Evolutionary conservation across 2,797 vertebrate species (phyloP).

Genomic region (Gastrophryne carolinensis): DNA sequence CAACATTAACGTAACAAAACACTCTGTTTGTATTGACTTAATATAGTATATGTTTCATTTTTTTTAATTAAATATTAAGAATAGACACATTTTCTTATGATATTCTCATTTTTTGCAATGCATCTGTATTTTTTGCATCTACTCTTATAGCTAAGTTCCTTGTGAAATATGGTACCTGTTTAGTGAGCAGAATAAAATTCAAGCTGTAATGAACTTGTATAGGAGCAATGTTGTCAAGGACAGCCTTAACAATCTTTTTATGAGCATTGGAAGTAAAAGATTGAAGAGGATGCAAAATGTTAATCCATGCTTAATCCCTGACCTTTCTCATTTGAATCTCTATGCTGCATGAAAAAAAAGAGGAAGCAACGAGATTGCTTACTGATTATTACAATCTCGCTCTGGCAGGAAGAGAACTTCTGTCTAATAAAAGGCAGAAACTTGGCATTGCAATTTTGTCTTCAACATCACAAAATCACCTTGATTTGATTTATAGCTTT

Average conservation of each 20-base stretch:
- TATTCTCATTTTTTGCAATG: too few species aligned
- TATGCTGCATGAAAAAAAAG: constrained; percentile 29
- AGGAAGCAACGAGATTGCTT: constrained; percentile 39
- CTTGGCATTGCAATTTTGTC: constrained; percentile 25
- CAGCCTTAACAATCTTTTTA: constrained; percentile 66
- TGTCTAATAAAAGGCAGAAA: constrained; percentile 25
- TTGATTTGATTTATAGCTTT: constrained; percentile 36
- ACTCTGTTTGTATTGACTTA: too few species aligned
- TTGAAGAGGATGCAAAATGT: constrained; percentile 63
- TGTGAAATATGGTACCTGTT: too few species aligned
- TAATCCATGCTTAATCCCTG: constrained; percentile 64
- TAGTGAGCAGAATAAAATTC: constrained; percentile 3
- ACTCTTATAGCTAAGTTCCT: too few species aligned
- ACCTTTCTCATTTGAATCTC: constrained; percentile 55
- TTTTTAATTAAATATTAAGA: too few species aligned
- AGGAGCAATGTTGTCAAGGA: constrained; percentile 58
- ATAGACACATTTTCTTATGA: too few species aligned
- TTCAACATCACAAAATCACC: constrained; percentile 37
- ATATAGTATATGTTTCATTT: too few species aligned
- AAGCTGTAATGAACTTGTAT: constrained; percentile 1
- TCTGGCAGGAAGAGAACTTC: constrained; percentile 22
- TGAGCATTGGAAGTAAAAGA: constrained; percentile 63
- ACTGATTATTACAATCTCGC: constrained; percentile 39
- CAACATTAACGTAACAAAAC: too few species aligned
- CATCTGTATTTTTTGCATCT: too few species aligned